Evolutionary conservation across 2,888 invertebrate genomes (phyloP).

Genomic region (Lepidochitona cinerea): DNA sequence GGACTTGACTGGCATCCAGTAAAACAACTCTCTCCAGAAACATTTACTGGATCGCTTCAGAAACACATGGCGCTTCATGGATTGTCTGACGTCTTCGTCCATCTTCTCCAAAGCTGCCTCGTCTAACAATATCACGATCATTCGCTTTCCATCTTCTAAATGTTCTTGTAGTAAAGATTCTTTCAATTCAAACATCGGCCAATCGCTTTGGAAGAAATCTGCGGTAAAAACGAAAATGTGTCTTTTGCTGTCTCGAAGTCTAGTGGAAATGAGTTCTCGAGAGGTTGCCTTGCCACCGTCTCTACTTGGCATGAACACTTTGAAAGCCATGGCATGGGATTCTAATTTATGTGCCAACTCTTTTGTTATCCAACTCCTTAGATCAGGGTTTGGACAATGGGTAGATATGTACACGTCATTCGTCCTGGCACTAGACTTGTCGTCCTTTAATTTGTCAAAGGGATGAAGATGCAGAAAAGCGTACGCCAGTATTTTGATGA

Average conservation of each 20-base stretch:
- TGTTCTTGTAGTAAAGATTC: neutral
- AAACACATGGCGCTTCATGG: neutral
- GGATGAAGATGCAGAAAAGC: neutral
- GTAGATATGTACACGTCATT: neutral
- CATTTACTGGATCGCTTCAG: neutral
- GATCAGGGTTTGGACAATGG: neutral
- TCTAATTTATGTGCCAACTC: neutral
- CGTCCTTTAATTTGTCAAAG: neutral
- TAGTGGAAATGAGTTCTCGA: neutral
- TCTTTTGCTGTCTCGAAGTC: neutral
- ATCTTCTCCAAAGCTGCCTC: neutral
- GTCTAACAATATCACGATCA: neutral
- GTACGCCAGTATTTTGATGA: neutral
- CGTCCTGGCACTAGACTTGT: neutral
- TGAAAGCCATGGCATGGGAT: neutral
- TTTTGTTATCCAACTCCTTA: neutral
- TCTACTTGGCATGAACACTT: neutral
- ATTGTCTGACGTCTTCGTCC: neutral
- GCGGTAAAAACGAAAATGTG: neutral
- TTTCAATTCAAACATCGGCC: constrained; percentile 1
- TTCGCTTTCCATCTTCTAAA: neutral
- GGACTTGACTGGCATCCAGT: neutral
- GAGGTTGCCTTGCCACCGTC: constrained; percentile 1
- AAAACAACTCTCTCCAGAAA: neutral
- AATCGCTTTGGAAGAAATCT: neutral